These are phyloP conservation scores for Masticophis lateralis DNA, from an alignment of 2,797 vertebrate species.

Conservation along the genomic window DNA sequence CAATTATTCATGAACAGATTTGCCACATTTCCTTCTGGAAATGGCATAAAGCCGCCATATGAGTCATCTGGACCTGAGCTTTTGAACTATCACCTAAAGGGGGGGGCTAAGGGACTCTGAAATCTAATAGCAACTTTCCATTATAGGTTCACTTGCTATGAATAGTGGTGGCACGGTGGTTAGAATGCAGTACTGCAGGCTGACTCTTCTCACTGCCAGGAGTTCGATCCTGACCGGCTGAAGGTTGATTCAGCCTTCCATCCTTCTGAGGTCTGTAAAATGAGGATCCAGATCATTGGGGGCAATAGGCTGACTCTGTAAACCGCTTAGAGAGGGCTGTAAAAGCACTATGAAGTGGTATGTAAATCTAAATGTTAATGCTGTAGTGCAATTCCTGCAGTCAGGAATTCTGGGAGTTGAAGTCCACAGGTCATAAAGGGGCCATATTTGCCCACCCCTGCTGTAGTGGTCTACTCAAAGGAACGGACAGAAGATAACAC, in stretches of 20 bases:
- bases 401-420: too few species aligned
- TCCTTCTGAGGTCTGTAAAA: not conserved
- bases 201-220: not conserved
- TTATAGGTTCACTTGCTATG: not conserved
- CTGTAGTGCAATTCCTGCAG: not conserved
- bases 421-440: too few species aligned
- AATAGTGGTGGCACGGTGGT: not conserved
- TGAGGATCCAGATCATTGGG: not conserved
- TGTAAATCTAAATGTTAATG: not conserved
- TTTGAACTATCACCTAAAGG: not conserved
- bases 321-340: not conserved
- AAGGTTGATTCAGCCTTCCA: not conserved
- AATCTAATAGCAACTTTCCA: not conserved
- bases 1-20: not conserved
- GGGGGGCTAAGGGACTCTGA: not conserved
- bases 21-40: not conserved
- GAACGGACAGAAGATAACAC: not conserved
- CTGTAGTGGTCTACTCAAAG: not conserved
- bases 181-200: not conserved
- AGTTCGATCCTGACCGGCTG: not conserved
- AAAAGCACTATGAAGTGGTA: not conserved
- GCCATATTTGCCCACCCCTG: too few species aligned
- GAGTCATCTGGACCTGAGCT: not conserved
- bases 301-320: not conserved
- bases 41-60: not conserved